Conservation (phyloP, 2,888 invertebrate species). For the Meliscaeva auricollis region DNA sequence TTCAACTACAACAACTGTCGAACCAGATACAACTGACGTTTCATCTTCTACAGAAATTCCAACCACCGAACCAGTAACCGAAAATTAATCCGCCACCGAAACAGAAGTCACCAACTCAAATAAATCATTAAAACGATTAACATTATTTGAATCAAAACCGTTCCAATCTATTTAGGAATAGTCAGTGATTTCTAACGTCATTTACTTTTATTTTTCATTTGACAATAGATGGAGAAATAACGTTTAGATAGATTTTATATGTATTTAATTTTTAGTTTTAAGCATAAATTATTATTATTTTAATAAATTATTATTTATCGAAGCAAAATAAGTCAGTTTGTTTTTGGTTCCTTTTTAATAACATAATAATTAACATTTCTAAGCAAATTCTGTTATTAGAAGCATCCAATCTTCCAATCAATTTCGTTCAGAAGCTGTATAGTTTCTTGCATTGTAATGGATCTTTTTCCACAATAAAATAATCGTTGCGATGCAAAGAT, state of each 20-base stretch:
- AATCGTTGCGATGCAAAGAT: too few relatives aligned
- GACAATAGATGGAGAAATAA: background rate
- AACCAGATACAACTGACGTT: too few relatives aligned
- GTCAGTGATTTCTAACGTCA: background rate
- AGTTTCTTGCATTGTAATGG: too few relatives aligned
- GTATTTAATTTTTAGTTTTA: background rate
- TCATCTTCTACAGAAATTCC: too few relatives aligned
- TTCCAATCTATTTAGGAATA: background rate
- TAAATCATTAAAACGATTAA: background rate
- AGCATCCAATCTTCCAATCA: too few relatives aligned
- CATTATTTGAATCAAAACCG: background rate
- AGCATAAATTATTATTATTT: conserved; percentile 6
- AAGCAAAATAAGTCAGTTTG: background rate
- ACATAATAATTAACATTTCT: too few relatives aligned
- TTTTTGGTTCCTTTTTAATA: background rate
- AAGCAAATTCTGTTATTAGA: too few relatives aligned
- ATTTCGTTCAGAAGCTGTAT: too few relatives aligned
- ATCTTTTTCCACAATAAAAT: too few relatives aligned
- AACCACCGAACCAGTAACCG: background rate
- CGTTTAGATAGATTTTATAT: background rate
- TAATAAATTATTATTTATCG: conserved; percentile 12
- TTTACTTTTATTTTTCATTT: background rate
- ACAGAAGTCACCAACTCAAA: background rate
- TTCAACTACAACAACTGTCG: too few relatives aligned
- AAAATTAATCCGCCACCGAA: background rate